Evolutionary conservation across 2,113 vertebrate genomes (phyloP).

Genomic region (Acanthochromis polyacanthus): DNA sequence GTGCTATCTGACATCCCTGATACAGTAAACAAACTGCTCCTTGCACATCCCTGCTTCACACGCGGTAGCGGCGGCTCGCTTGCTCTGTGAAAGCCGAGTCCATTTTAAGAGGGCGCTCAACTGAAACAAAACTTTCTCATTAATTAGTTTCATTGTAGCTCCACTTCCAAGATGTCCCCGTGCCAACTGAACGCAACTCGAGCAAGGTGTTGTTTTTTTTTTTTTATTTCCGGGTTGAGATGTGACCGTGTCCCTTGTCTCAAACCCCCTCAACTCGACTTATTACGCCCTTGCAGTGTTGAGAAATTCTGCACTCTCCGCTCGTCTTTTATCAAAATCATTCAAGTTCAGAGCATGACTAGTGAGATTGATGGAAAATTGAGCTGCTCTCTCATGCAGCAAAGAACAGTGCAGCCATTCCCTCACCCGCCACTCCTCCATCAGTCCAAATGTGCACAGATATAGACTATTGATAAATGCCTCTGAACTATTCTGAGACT

Average conservation of each 20-base stretch:
- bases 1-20: constrained; percentile 61
- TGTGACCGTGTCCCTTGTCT: constrained; percentile 26
- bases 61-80: background rate
- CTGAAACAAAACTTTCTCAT: constrained; percentile 60
- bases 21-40: constrained; percentile 73
- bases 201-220: constrained; percentile 12
- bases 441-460: constrained; percentile 92
- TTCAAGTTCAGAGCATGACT: constrained; percentile 88
- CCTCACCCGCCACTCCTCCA: constrained; percentile 86
- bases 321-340: constrained; percentile 78
- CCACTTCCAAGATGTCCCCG: constrained; percentile 29
- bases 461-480: constrained; percentile 93
- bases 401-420: constrained; percentile 86
- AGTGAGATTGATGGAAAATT: constrained; percentile 88
- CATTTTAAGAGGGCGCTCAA: constrained; percentile 56
- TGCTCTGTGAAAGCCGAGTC: constrained; percentile 40
- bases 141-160: constrained; percentile 62
- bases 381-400: constrained; percentile 88
- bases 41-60: constrained; percentile 49
- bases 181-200: constrained; percentile 20
- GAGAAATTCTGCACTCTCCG: constrained; percentile 62
- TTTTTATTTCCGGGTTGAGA: constrained; percentile 25
- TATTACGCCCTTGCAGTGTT: constrained; percentile 54
- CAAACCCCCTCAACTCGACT: constrained; percentile 47
- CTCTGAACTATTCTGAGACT: constrained; percentile 93